These are phyloP conservation scores for Thalpophila matura DNA, from an alignment of 2,888 invertebrate genomes.

Conservation along the genomic window DNA sequence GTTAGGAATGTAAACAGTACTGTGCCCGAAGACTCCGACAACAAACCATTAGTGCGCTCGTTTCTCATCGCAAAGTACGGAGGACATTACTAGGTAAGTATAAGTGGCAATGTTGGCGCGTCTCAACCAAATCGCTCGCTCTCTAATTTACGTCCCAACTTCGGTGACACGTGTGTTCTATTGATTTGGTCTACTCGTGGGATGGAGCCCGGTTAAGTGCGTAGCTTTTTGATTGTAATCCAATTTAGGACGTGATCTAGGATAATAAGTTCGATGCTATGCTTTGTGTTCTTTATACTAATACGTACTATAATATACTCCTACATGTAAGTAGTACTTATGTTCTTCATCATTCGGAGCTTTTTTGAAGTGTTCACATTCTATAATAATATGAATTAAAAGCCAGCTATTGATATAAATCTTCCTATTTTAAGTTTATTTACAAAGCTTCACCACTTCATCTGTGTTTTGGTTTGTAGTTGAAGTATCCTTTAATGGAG, in stretches of 20 bases:
- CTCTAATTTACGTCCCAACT: conserved; percentile 75
- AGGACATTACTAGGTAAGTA: conserved; percentile 71
- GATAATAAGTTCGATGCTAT: conserved; percentile 18
- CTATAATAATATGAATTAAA: too few relatives aligned
- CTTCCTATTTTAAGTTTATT: background rate
- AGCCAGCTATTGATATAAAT: conserved; percentile 22
- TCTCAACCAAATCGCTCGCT: conserved; percentile 66
- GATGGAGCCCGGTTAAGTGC: conserved; percentile 35
- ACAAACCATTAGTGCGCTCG: conserved; percentile 73
- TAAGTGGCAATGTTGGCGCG: conserved; percentile 65
- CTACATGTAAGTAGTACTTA: too few relatives aligned
- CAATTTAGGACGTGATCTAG: conserved; percentile 39
- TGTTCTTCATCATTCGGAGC: background rate
- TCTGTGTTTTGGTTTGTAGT: conserved; percentile 1
- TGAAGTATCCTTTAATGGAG: conserved; percentile 14
- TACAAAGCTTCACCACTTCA: background rate
- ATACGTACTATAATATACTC: too few relatives aligned
- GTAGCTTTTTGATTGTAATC: conserved; percentile 56
- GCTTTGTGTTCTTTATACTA: background rate
- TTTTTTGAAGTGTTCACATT: too few relatives aligned
- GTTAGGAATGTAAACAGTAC: conserved; percentile 55
- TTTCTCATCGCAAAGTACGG: conserved; percentile 72
- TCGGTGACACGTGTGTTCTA: conserved; percentile 76
- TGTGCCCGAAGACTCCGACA: conserved; percentile 58
- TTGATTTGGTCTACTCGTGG: conserved; percentile 71